These are phyloP conservation scores for Epinephelus malabaricus DNA, from an alignment of 2,797 vertebrate genomes.

Conservation along the genomic window DNA sequence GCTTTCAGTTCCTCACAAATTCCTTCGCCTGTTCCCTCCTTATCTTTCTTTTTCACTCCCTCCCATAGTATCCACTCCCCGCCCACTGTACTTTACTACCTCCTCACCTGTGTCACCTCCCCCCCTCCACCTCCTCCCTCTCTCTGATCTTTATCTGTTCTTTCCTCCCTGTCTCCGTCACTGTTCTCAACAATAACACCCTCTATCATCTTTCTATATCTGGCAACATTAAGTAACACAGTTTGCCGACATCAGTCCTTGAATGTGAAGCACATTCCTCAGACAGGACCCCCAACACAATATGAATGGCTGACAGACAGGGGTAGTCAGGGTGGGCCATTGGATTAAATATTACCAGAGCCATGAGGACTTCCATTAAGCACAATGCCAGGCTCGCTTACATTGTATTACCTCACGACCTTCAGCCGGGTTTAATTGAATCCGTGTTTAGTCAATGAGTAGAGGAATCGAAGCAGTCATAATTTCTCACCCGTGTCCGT, in stretches of 20 bases:
- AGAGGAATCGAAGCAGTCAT: slow-evolving; percentile 64
- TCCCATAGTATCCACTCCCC: slow-evolving; percentile 50
- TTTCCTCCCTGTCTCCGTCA: slow-evolving; percentile 14
- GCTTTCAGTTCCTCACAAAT: slow-evolving; percentile 75
- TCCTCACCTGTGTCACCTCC: slow-evolving; percentile 68
- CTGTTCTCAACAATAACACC: slow-evolving; percentile 46
- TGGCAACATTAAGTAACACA: slow-evolving; percentile 26
- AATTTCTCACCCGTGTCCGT: slow-evolving; percentile 56
- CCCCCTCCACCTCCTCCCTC: not conserved
- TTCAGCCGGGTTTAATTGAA: slow-evolving; percentile 75
- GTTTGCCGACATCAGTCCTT: slow-evolving; percentile 16
- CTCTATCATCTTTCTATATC: slow-evolving; percentile 35
- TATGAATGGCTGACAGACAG: slow-evolving; percentile 39
- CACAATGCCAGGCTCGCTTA: slow-evolving; percentile 50
- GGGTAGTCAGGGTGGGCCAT: slow-evolving; percentile 30
- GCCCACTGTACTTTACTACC: slow-evolving; percentile 68
- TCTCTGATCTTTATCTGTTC: slow-evolving; percentile 55
- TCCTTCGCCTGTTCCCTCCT: slow-evolving; percentile 71
- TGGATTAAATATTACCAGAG: slow-evolving; percentile 77
- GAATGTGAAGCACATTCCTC: slow-evolving; percentile 31
- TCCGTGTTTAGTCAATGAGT: slow-evolving; percentile 74
- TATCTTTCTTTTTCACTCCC: slow-evolving; percentile 57
- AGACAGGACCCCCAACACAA: slow-evolving; percentile 13
- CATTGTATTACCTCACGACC: slow-evolving; percentile 73
- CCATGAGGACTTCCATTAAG: slow-evolving; percentile 67